These are phyloP conservation scores for Ips typographus DNA, from an alignment of 1,140 invertebrate species.

Conservation along the genomic window DNA sequence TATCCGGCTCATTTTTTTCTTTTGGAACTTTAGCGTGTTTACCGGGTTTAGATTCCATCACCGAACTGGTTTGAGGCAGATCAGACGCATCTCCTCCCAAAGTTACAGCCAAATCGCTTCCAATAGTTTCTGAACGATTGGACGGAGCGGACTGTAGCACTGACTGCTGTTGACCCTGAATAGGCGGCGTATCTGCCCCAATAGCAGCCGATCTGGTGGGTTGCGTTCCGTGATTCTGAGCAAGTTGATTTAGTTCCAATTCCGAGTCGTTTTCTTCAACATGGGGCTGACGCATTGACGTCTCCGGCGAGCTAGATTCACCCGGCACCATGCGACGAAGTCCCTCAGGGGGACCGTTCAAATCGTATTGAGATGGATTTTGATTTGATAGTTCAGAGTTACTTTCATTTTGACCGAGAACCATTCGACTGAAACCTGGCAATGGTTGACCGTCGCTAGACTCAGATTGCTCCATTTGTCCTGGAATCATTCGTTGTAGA, in stretches of 20 bases:
- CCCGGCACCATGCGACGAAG: conserved; percentile 62
- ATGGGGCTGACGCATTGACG: conserved; percentile 30
- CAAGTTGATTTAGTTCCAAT: conserved; percentile 38
- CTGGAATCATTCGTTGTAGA: conserved; percentile 63
- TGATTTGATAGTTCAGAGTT: conserved; percentile 2
- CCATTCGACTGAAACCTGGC: conserved; percentile 53
- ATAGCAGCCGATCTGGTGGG: conserved; percentile 47
- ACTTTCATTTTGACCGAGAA: conserved; percentile 47
- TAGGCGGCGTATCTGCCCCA: conserved; percentile 49
- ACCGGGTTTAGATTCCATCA: background rate
- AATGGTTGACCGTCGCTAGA: conserved; percentile 46
- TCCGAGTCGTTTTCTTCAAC: conserved; percentile 46
- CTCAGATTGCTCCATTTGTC: conserved; percentile 61
- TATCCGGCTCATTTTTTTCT: conserved; percentile 11
- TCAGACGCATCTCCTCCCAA: conserved; percentile 4
- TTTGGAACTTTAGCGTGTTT: conserved; percentile 3
- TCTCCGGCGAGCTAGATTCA: conserved; percentile 51
- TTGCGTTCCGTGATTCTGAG: conserved; percentile 23
- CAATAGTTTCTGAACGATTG: conserved; percentile 43
- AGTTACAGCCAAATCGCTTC: conserved; percentile 19
- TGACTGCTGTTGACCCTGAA: conserved; percentile 16
- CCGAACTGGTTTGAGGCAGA: background rate
- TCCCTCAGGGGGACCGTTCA: conserved; percentile 56
- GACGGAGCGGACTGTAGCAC: conserved; percentile 3
- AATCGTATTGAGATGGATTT: conserved; percentile 32